These are phyloP conservation scores for Bactericera cockerelli DNA, from an alignment of 1,140 invertebrate genomes.

Conservation along the genomic window DNA sequence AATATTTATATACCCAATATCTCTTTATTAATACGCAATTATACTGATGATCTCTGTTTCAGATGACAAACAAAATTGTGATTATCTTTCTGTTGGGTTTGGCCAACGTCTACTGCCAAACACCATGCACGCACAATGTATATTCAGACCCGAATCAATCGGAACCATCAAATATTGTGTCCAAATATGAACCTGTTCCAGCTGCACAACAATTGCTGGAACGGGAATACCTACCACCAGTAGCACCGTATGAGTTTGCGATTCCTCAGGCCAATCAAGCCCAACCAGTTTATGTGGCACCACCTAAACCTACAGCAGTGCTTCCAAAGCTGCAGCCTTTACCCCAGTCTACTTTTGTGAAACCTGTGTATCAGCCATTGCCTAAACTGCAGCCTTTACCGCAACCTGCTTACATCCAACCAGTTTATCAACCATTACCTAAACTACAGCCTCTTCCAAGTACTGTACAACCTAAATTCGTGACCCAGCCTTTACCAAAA, in stretches of 20 bases:
- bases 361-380: conserved; percentile 1
- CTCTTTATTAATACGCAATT: too few relatives aligned
- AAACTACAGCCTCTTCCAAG: neutral
- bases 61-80: neutral
- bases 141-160: neutral
- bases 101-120: neutral
- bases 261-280: neutral
- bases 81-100: neutral
- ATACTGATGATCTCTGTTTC: neutral
- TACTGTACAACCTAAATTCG: neutral
- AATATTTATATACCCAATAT: too few relatives aligned
- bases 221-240: neutral
- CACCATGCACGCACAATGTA: neutral
- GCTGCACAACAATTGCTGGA: neutral
- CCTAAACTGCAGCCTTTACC: neutral
- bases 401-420: neutral
- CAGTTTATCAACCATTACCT: neutral
- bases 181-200: neutral
- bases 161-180: neutral
- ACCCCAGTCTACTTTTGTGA: neutral
- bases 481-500: neutral
- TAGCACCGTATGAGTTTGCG: too few relatives aligned
- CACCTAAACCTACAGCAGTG: neutral
- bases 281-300: conserved; percentile 1
- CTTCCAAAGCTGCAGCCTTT: neutral